Conservation (phyloP, 2,888 invertebrate genomes). For the Drepanosiphum platanoidis region DNA sequence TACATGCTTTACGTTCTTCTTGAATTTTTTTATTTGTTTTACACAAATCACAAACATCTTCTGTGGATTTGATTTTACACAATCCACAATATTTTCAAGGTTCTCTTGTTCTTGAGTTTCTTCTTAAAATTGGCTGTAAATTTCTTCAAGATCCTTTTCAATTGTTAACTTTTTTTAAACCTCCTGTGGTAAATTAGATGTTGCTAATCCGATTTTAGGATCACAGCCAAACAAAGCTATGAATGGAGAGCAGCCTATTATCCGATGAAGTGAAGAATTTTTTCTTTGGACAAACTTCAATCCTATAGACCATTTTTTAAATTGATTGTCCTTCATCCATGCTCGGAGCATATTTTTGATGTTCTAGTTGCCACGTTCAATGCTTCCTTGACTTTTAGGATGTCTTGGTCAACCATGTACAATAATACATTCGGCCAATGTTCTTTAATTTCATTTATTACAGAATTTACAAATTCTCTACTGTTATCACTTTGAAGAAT, state of each 20-base stretch:
- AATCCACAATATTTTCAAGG: neutral
- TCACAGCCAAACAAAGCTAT: conserved; percentile 41
- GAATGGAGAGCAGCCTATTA: conserved; percentile 32
- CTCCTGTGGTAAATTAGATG: conserved; percentile 26
- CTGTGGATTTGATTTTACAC: neutral
- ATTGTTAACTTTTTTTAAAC: neutral
- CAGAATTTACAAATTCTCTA: conserved; percentile 64
- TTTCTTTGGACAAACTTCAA: conserved; percentile 25
- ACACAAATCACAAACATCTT: conserved; percentile 1
- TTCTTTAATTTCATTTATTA: conserved; percentile 5
- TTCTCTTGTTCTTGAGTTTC: neutral
- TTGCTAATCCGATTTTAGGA: conserved; percentile 13
- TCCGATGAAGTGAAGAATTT: conserved; percentile 28
- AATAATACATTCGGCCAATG: conserved; percentile 1
- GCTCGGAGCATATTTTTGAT: conserved; percentile 43
- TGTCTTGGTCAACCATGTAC: conserved; percentile 44
- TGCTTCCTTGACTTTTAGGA: neutral
- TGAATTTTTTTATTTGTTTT: neutral
- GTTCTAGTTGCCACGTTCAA: conserved; percentile 39
- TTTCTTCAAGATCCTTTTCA: conserved; percentile 22
- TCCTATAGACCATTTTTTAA: conserved; percentile 22
- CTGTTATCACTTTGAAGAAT: conserved; percentile 64
- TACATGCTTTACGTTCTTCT: neutral
- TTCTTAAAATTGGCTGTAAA: neutral
- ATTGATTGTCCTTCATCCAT: conserved; percentile 37